Evolutionary conservation across 1,140 invertebrate species (phyloP).

Genomic region (Saccostrea glomerata): DNA sequence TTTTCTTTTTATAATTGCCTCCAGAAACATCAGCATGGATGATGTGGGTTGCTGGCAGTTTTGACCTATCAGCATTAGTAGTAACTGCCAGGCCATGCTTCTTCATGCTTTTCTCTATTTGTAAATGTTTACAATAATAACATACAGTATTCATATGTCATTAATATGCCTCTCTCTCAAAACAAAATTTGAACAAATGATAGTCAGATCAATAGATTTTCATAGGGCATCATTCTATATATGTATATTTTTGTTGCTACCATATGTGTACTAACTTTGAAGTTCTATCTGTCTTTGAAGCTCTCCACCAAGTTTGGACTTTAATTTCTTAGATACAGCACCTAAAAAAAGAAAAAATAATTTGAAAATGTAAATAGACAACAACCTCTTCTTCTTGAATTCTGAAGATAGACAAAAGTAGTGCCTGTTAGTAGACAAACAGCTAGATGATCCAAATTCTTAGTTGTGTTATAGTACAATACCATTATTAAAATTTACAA

Average conservation of each 20-base stretch:
- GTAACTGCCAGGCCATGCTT: conserved; percentile 37
- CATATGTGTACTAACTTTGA: conserved; percentile 32
- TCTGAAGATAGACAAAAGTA: too few relatives aligned
- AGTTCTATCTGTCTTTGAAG: conserved; percentile 36
- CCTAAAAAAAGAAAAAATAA: conserved; percentile 14
- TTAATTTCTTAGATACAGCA: conserved; percentile 24
- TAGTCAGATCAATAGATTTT: too few relatives aligned
- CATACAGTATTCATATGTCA: neutral
- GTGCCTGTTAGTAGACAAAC: too few relatives aligned
- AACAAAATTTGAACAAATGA: too few relatives aligned
- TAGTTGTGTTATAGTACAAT: too few relatives aligned
- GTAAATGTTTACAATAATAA: too few relatives aligned
- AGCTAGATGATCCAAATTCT: too few relatives aligned
- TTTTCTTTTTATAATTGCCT: conserved; percentile 38
- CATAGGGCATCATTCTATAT: too few relatives aligned
- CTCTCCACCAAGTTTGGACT: conserved; percentile 20
- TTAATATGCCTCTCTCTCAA: neutral
- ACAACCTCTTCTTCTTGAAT: too few relatives aligned
- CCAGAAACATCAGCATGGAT: conserved; percentile 44
- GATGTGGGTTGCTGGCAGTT: conserved; percentile 30
- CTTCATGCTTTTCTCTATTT: conserved; percentile 49
- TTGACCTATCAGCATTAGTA: neutral
- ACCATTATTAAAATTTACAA: too few relatives aligned
- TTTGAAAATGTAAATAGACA: too few relatives aligned
- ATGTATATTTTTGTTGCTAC: neutral